Evolutionary conservation across 2,888 invertebrate species (phyloP).

Genomic region (Schizotus pectinicornis): DNA sequence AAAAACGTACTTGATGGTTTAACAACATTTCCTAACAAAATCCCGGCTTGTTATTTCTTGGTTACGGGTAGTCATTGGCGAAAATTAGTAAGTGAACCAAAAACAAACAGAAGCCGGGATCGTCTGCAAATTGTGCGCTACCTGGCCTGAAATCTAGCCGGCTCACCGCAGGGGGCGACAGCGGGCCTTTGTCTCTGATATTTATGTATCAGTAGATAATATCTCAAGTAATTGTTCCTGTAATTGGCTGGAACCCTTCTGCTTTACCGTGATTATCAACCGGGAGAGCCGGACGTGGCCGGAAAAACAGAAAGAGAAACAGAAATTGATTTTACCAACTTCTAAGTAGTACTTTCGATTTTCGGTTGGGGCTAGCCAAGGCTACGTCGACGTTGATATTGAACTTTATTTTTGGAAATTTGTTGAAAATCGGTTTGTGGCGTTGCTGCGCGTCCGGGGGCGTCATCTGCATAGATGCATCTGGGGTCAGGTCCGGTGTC

Average conservation of each 20-base stretch:
- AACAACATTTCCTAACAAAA: too few species aligned
- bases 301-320: neutral
- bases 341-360: too few species aligned
- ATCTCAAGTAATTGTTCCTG: conserved; percentile 55
- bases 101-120: conserved; percentile 20
- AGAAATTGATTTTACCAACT: neutral
- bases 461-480: neutral
- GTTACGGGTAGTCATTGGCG: too few species aligned
- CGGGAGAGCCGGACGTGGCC: too few species aligned
- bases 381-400: too few species aligned
- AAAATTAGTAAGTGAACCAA: neutral
- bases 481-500: conserved; percentile 39
- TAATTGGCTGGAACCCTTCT: conserved; percentile 51
- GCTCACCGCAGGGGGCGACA: conserved; percentile 30
- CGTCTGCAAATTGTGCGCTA: conserved; percentile 22
- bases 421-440: too few species aligned
- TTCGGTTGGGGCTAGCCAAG: too few species aligned
- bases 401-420: too few species aligned
- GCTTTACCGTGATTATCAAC: conserved; percentile 17
- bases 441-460: too few species aligned
- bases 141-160: conserved; percentile 18
- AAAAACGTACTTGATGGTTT: too few species aligned
- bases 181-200: conserved; percentile 50
- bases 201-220: conserved; percentile 55
- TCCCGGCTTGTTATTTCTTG: too few species aligned